Evolutionary conservation across 2,797 vertebrate species (phyloP), one percentile per base, ranked within the genome.

Genomic region (Galaxias olidus): DNA sequence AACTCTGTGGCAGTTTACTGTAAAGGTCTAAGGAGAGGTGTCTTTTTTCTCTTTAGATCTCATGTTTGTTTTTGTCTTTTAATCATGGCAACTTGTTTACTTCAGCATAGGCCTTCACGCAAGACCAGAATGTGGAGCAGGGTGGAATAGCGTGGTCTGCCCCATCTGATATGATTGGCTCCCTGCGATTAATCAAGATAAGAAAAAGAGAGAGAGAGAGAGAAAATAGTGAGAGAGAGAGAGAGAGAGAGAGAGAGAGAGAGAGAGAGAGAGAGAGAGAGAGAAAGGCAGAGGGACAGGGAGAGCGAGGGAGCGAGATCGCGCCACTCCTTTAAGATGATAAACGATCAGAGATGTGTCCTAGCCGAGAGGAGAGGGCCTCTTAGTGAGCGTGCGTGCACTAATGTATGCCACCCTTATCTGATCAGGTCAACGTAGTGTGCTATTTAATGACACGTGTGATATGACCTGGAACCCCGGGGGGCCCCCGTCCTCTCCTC

Each of bases 351-450:
- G 83, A 85, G 87, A 86, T 84, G 84, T 75, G 68, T 84, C 81
- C 84, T 80, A 84, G 87, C 85, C 87, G 88, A 84, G 84, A 80
- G 77, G 74, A 82, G 83, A 83, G 76, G 86, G 81, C 79, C 80
- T 90, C 88, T 90, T 87, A 88, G 87, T 87, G 84, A 84, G 79
- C 85, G 73, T 79, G 75, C 80, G 78, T 79, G 76, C 82, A 77
- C 81, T 90, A 85, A 91, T 91, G 89, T 88, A 90, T 89, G 84
- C 81, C 82, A 83, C 81, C 86, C 77, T 82, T 84, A 87, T 89
- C 89, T 90, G 91, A 92, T 91, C 89, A 91, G 88, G 91, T 91
- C 88, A 90, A 86, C 89, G 90, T 78, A 85, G 85, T 84, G 76
- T 83, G 82, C 87, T 83, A 78, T 85, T 90, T 91, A 89, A 91